Evolutionary conservation across 2,888 invertebrate species (phyloP).

Genomic region (Lomographa bimaculata): DNA sequence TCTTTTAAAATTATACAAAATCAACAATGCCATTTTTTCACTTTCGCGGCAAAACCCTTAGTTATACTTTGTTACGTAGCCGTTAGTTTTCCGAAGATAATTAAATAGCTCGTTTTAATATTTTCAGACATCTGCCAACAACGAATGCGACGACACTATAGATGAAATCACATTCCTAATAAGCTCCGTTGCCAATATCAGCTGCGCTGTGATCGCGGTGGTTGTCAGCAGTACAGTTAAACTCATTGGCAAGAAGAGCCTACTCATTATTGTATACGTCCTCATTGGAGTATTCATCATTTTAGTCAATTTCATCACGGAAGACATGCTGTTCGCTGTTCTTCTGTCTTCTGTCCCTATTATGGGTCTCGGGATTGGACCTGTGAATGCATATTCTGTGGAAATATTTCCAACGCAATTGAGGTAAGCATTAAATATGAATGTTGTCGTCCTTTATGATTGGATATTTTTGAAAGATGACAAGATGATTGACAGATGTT

Average conservation of each 20-base stretch:
- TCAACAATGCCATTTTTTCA: no score
- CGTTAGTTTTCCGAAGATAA: no score
- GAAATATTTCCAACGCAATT: constrained; percentile 74
- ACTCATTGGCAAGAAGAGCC: constrained; percentile 65
- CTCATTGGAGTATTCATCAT: constrained; percentile 60
- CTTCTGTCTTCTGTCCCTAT: constrained; percentile 63
- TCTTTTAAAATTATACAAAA: no score
- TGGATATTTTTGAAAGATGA: no score
- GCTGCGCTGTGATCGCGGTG: constrained; percentile 58
- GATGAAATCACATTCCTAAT: constrained; percentile 62
- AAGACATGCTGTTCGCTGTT: constrained; percentile 62
- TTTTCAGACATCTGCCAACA: constrained; percentile 51
- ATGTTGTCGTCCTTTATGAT: background rate
- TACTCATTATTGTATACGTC: constrained; percentile 54
- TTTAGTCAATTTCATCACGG: constrained; percentile 64
- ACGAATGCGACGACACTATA: constrained; percentile 61
- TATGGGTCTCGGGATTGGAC: constrained; percentile 64
- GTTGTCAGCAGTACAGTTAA: constrained; percentile 60
- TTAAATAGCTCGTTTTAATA: no score
- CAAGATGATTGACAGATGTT: no score
- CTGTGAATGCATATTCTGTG: constrained; percentile 71
- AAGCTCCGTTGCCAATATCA: constrained; percentile 56
- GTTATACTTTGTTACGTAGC: no score
- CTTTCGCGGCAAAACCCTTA: no score
- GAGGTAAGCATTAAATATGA: constrained; percentile 50